Evolutionary conservation across 1,140 invertebrate genomes (phyloP).

Genomic region (Sinonovacula constricta): DNA sequence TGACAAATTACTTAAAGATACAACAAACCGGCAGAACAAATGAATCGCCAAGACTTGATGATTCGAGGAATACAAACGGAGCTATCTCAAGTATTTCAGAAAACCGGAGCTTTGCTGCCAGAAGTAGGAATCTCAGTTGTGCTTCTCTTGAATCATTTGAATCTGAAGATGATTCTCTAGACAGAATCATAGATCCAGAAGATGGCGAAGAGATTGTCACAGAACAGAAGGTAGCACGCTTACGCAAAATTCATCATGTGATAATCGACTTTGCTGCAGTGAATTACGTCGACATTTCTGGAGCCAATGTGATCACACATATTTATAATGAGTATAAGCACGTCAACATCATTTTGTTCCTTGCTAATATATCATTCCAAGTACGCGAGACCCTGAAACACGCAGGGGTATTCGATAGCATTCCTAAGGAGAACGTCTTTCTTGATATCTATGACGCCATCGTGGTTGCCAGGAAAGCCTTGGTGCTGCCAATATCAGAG

Average conservation of each 20-base stretch:
- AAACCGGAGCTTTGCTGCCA: conserved; percentile 8
- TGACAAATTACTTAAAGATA: too few species aligned
- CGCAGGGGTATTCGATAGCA: conserved; percentile 68
- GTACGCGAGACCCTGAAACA: conserved; percentile 67
- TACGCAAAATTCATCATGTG: conserved; percentile 73
- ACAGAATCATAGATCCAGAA: conserved; percentile 68
- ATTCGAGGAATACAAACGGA: background rate
- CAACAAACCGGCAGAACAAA: background rate
- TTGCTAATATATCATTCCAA: conserved; percentile 64
- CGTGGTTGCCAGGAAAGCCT: conserved; percentile 62
- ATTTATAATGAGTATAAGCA: conserved; percentile 71
- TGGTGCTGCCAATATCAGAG: conserved; percentile 53
- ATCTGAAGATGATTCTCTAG: conserved; percentile 69
- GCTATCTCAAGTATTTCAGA: conserved; percentile 7
- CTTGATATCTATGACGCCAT: conserved; percentile 70
- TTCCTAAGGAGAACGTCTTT: conserved; percentile 68
- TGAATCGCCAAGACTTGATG: background rate
- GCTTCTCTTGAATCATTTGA: conserved; percentile 64
- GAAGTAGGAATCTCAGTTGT: conserved; percentile 51
- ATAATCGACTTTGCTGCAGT: conserved; percentile 77
- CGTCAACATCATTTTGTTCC: conserved; percentile 71
- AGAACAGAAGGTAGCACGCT: conserved; percentile 64
- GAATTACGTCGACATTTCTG: conserved; percentile 79
- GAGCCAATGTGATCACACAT: conserved; percentile 75
- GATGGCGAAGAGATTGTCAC: conserved; percentile 67